These are phyloP conservation scores for Ophraella communa DNA, from an alignment of 2,888 invertebrate species.

Conservation along the genomic window DNA sequence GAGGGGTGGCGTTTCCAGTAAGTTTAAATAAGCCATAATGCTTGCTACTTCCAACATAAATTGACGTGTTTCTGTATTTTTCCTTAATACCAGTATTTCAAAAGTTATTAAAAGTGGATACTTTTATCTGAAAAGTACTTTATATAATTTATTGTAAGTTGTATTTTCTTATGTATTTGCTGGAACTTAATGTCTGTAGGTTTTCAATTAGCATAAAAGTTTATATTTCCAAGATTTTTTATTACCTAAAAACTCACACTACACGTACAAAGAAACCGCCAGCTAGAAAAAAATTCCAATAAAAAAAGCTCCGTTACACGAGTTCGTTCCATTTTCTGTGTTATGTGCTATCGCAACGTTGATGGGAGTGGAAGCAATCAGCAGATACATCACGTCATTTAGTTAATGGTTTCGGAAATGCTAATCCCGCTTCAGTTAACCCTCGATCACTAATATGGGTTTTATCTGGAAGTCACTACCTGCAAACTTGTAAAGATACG, in stretches of 20 bases:
- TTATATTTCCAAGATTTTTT: not conserved
- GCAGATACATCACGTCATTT: slow-evolving; percentile 61
- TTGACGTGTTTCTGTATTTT: too few species aligned
- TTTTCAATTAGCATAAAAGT: too few species aligned
- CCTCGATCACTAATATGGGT: slow-evolving; percentile 39
- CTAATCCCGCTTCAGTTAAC: slow-evolving; percentile 52
- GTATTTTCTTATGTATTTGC: too few species aligned
- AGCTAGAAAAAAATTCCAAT: not conserved
- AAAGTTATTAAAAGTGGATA: too few species aligned
- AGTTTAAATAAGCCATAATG: too few species aligned
- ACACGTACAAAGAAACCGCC: not conserved
- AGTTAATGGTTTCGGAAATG: slow-evolving; percentile 62
- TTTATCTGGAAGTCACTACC: slow-evolving; percentile 38
- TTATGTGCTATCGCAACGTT: slow-evolving; percentile 16
- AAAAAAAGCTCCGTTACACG: not conserved
- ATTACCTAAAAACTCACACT: not conserved
- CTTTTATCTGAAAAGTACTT: too few species aligned
- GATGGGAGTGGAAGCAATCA: slow-evolving; percentile 58
- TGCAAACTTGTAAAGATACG: slow-evolving; percentile 31
- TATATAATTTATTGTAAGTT: too few species aligned
- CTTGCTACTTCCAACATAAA: too few species aligned
- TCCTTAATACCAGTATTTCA: too few species aligned
- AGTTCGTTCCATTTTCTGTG: slow-evolving; percentile 5
- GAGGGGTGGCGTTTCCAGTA: too few species aligned
- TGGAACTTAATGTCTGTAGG: too few species aligned